Conservation (phyloP, 2,888 invertebrate species). For the Willowsia nigromaculata region DNA sequence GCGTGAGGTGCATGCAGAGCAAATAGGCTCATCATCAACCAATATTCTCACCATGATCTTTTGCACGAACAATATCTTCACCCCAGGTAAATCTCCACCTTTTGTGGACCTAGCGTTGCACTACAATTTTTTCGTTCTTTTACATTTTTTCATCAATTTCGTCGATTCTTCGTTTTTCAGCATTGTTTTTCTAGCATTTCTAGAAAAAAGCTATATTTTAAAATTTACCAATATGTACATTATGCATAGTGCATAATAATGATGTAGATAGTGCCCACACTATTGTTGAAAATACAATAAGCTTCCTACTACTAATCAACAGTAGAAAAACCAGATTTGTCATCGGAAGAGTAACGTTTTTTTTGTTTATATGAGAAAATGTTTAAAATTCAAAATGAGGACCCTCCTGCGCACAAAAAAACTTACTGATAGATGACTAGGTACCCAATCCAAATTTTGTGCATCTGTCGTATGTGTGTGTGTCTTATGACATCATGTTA, state of each 20-base stretch:
- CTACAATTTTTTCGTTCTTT: neutral
- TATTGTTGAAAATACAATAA: neutral
- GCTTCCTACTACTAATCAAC: too few relatives aligned
- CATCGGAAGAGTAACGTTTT: neutral
- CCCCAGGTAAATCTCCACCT: neutral
- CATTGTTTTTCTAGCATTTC: neutral
- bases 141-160: neutral
- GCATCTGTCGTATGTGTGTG: neutral
- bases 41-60: neutral
- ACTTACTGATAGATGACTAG: too few relatives aligned
- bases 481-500: neutral
- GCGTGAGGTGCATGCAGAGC: constrained; percentile 1
- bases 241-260: neutral
- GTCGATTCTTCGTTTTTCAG: neutral
- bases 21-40: neutral
- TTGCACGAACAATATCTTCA: constrained; percentile 10
- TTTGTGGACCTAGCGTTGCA: neutral
- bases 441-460: too few relatives aligned
- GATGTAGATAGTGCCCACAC: neutral
- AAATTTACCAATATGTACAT: constrained; percentile 5
- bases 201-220: too few relatives aligned
- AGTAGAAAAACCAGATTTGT: constrained; percentile 56
- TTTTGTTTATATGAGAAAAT: neutral
- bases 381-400: neutral
- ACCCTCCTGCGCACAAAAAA: neutral